A percentile compares a stretch with the other conserved stretches of the same genome.
phyloP scores from a whole-genome alignment of 2,113 vertebrate genomes.

The Aramus guarauna region DNA sequence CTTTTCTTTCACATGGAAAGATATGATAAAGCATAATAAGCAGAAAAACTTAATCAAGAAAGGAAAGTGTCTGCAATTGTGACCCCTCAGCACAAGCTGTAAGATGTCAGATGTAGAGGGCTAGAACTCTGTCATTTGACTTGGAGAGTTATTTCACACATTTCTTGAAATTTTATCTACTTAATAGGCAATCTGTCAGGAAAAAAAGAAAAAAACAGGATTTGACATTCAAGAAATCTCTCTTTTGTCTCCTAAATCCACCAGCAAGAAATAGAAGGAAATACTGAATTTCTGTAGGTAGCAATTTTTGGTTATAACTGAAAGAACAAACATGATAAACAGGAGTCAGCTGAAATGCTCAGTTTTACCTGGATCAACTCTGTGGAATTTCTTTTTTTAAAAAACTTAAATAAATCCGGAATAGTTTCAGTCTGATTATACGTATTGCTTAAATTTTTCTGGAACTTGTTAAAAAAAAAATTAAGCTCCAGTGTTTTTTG shows the following conservation, averaged over 20 bases:
- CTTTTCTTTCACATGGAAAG: not conserved
- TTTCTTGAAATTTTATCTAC: not conserved
- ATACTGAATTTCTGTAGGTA: not conserved
- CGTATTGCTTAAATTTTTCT: not conserved
- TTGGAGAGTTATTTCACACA: not conserved
- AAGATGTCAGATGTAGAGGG: not conserved
- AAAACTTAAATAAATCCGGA: not conserved
- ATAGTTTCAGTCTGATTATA: not conserved
- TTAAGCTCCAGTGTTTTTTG: not conserved
- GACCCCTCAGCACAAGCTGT: not conserved
- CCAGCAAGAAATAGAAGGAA: not conserved
- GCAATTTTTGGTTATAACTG: not conserved
- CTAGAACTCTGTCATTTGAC: constrained; percentile 13
- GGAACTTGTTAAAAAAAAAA: not conserved
- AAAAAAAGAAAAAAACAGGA: not conserved
- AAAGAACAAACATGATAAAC: not conserved
- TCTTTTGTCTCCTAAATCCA: not conserved
- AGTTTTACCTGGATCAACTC: not conserved
- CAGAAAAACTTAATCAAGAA: not conserved
- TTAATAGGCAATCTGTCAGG: not conserved
- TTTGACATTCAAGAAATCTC: not conserved
- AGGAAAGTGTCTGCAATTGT: not conserved
- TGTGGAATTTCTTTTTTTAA: not conserved
- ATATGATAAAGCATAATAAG: not conserved
- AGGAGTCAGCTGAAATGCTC: not conserved